Evolutionary conservation across 2,113 vertebrate species (phyloP).

Genomic region (Bujurquina vittata): DNA sequence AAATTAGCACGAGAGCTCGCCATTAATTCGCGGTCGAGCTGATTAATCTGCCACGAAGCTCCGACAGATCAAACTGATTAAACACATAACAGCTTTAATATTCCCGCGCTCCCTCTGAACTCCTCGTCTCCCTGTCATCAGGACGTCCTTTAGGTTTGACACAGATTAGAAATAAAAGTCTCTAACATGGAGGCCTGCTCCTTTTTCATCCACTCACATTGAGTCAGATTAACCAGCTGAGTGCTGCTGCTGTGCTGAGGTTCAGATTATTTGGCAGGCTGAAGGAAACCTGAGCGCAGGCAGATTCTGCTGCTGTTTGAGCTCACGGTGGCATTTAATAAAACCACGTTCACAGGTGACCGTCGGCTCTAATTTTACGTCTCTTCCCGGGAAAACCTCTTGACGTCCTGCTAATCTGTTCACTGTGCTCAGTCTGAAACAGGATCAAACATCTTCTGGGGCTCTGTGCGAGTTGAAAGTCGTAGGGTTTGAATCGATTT

Average conservation of each 20-base stretch:
- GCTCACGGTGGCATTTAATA: too few relatives aligned
- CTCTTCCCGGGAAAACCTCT: neutral
- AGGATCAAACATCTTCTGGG: neutral
- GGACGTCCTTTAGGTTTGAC: neutral
- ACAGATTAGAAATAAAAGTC: neutral
- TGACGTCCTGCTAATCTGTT: slow-evolving; percentile 4
- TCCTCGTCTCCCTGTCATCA: neutral
- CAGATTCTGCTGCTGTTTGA: neutral
- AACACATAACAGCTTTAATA: slow-evolving; percentile 24
- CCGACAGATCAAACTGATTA: slow-evolving; percentile 40
- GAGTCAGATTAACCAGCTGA: neutral
- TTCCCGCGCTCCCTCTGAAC: neutral
- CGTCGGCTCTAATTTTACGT: neutral
- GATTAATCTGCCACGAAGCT: slow-evolving; percentile 36
- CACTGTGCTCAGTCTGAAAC: neutral
- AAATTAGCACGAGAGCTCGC: slow-evolving; percentile 68
- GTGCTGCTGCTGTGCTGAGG: neutral
- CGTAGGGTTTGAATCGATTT: neutral
- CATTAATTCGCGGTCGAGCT: slow-evolving; percentile 50
- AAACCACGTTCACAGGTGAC: too few relatives aligned
- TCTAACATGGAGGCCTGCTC: too few relatives aligned
- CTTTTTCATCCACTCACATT: neutral
- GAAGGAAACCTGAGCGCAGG: neutral
- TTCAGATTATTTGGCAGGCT: neutral
- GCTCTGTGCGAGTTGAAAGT: neutral